These are phyloP conservation scores for Capromys pilorides DNA, from an alignment of 2,797 vertebrate species.

Conservation along the genomic window DNA sequence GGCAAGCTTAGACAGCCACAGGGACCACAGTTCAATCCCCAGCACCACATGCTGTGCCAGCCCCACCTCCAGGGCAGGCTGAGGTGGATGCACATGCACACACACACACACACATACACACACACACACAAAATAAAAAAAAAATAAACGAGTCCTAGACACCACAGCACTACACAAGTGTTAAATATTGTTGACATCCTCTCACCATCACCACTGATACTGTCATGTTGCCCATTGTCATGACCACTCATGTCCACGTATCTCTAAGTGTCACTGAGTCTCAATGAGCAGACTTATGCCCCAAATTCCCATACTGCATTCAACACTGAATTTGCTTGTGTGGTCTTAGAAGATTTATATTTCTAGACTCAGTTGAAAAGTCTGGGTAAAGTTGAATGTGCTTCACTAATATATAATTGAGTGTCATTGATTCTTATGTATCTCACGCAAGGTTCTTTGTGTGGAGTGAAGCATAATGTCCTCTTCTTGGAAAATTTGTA, in stretches of 20 bases:
- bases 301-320: not conserved
- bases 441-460: not conserved
- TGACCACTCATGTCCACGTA: not conserved
- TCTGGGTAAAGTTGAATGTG: not conserved
- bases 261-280: not conserved
- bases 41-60: too few relatives aligned
- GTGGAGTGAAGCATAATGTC: accelerated
- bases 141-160: too few relatives aligned
- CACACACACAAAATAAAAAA: too few relatives aligned
- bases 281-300: not conserved
- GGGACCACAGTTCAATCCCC: too few relatives aligned
- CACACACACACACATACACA: too few relatives aligned
- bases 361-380: not conserved
- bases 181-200: not conserved
- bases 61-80: too few relatives aligned
- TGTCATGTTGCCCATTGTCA: not conserved
- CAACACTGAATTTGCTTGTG: not conserved
- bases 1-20: too few relatives aligned
- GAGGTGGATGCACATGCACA: too few relatives aligned
- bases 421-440: not conserved
- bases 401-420: not conserved
- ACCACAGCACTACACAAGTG: not conserved
- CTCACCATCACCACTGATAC: accelerated
- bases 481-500: not conserved
- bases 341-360: not conserved